Evolutionary conservation across 2,113 vertebrate species (phyloP), one percentile per base, ranked within the genome.

Genomic region (Eleginops maclovinus): DNA sequence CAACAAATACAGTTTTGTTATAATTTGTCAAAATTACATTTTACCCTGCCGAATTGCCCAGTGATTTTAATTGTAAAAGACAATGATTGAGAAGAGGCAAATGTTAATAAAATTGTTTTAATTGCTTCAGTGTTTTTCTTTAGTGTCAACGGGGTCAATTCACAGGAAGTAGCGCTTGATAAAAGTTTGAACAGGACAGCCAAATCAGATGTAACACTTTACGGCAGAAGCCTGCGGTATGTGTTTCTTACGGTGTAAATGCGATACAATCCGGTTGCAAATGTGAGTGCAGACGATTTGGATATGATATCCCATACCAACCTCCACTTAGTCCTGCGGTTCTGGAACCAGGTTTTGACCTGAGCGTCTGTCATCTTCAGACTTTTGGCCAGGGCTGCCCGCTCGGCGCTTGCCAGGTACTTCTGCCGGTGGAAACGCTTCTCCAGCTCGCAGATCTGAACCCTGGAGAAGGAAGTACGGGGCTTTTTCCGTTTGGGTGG

Each of bases 311-410:
- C 1, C 68, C 55, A 69, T 22, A 89, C 83, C 44, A 24, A 99
- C 98, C 98, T 97, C 98, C 98, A 95, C 82, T 95, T 95, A 61
- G 95, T 95, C 73, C 95, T 89, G 61, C 95, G 93, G 89, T 95
- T 95, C 90, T 95, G 95, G 80, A 95, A 95, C 95, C 95, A 95
- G 65, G 95, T 95, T 74, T 95, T 95, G 69, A 99, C 98, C 88
- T 99, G 98, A 2, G 98, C 98, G 19, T 99, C 98, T 2, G 98
- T 99, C 98, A 99, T 99, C 93, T 99, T 99, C 78, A 99, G 97
- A 13, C 95, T 95, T 88, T 98, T 98, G 79, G 98, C 98, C 82
- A 99, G 93, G 40, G 97, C 94, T 0, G 97, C 98, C 0, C 98
- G 96, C 89, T 99, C 98, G 0, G 98, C 97, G 3, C 97, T 98